Percentiles rank a stretch among this genome's conserved stretches.
phyloP scores from a whole-genome alignment of 2,113 vertebrate species.

The Zosterops japonicus region DNA sequence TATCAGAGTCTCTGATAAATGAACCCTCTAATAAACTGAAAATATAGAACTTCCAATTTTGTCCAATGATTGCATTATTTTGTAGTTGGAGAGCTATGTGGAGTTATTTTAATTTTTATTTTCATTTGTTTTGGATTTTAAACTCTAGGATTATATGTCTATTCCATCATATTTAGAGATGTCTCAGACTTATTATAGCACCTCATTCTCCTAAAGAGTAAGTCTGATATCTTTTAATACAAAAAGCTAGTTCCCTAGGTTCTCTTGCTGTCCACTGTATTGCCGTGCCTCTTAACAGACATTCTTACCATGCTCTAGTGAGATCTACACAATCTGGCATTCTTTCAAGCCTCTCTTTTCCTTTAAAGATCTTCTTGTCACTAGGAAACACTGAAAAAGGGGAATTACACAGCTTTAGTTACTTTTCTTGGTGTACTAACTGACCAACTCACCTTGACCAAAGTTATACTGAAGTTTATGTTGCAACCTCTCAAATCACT shows the following conservation, averaged over 20 bases:
- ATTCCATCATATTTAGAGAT: background rate
- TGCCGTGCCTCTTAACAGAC: background rate
- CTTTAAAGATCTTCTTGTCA: background rate
- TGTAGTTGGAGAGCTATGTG: background rate
- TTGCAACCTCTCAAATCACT: background rate
- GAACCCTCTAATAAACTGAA: background rate
- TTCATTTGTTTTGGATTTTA: background rate
- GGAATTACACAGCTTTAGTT: background rate
- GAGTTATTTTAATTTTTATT: rapidly evolving
- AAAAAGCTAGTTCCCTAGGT: background rate
- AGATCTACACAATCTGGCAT: background rate
- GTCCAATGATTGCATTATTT: background rate
- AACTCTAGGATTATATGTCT: background rate
- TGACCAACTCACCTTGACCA: background rate
- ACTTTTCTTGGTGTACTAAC: background rate
- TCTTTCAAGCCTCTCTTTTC: background rate
- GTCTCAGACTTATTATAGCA: background rate
- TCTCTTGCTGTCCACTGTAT: background rate
- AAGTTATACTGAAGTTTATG: background rate
- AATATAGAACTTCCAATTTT: background rate
- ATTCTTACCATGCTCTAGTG: background rate
- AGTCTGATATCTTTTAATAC: background rate
- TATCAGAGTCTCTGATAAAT: background rate
- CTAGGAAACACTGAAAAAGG: background rate
- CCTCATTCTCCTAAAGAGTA: background rate